Conservation (phyloP, 2,797 vertebrate species). For the Gallinago solitaria region DNA sequence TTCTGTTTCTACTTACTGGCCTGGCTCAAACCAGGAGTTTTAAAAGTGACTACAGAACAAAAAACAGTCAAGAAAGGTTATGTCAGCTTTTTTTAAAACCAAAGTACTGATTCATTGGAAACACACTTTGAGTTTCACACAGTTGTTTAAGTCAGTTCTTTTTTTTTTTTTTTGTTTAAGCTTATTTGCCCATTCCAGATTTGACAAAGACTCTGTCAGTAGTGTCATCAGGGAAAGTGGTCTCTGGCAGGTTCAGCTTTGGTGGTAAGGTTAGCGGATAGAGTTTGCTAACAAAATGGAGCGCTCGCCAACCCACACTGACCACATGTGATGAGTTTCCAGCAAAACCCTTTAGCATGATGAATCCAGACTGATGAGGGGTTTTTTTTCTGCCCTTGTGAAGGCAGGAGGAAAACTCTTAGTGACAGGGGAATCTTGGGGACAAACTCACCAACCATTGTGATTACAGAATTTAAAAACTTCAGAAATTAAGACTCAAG, state of each 20-base stretch:
- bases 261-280: neutral
- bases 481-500: neutral
- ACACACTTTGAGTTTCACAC: neutral
- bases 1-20: constrained; percentile 12
- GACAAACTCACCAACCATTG: neutral
- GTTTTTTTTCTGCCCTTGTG: neutral
- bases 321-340: neutral
- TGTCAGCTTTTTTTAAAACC: neutral
- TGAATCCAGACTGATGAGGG: neutral
- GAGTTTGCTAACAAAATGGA: neutral
- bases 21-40: neutral
- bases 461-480: neutral
- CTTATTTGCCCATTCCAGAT: neutral
- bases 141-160: neutral
- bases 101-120: neutral
- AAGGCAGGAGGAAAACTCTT: neutral
- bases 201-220: neutral
- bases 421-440: neutral
- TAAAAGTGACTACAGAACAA: neutral
- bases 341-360: neutral
- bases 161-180: neutral
- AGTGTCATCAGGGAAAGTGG: neutral
- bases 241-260: neutral
- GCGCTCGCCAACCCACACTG: neutral
- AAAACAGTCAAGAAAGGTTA: neutral